Evolutionary conservation across 2,797 vertebrate genomes (phyloP).

Genomic region (Cyprinodon diabolis): DNA sequence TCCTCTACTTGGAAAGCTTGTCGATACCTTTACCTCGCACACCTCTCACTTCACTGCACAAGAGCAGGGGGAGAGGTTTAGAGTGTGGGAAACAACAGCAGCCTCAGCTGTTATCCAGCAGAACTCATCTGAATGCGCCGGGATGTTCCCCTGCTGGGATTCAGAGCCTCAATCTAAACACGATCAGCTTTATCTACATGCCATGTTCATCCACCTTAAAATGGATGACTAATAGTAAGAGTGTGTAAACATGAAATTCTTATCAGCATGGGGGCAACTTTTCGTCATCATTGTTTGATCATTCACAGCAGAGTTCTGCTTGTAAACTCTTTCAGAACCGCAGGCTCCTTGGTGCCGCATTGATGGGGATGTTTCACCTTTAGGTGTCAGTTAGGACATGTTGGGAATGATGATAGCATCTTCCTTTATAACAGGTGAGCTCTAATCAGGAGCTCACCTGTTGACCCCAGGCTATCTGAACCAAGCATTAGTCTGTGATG

Average conservation of each 20-base stretch:
- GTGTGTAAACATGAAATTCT: constrained; percentile 43
- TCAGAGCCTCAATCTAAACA: constrained; percentile 51
- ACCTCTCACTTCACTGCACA: constrained; percentile 54
- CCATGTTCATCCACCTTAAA: constrained; percentile 64
- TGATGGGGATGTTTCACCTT: constrained; percentile 52
- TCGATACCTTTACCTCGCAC: constrained; percentile 62
- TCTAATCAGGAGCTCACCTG: constrained; percentile 38
- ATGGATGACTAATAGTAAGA: constrained; percentile 45
- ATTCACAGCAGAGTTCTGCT: constrained; percentile 19
- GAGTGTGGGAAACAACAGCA: constrained; percentile 60
- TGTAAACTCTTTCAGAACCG: neutral
- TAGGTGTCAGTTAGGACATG: constrained; percentile 16
- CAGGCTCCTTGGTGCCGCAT: constrained; percentile 16
- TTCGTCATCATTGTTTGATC: constrained; percentile 37
- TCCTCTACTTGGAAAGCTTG: constrained; percentile 62
- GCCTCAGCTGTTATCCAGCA: constrained; percentile 64
- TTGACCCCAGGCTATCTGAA: constrained; percentile 50
- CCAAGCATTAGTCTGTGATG: constrained; percentile 25
- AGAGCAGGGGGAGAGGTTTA: constrained; percentile 41
- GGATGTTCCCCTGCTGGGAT: constrained; percentile 54
- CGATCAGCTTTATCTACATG: constrained; percentile 47
- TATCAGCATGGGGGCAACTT: constrained; percentile 19
- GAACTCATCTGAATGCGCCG: constrained; percentile 69
- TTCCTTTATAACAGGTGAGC: constrained; percentile 20
- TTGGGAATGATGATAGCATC: constrained; percentile 45